Conservation (phyloP, 1,140 invertebrate genomes). For the Drosophila ananassae region DNA sequence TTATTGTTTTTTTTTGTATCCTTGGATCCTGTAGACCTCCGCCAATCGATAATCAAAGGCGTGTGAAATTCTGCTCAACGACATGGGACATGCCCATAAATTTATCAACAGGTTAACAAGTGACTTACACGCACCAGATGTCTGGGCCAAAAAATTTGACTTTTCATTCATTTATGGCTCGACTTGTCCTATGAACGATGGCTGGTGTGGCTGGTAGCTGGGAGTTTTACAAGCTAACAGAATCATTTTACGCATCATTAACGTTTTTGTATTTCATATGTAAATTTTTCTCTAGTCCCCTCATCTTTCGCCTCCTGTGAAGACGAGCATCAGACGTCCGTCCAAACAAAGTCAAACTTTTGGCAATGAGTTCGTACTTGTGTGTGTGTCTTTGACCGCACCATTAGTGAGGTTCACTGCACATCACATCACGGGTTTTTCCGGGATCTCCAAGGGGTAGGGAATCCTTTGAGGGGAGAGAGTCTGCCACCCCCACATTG, state of each 20-base stretch:
- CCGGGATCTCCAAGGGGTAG: background rate
- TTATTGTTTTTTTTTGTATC: conserved; percentile 6
- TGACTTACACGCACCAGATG: conserved; percentile 36
- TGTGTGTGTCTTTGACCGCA: conserved; percentile 64
- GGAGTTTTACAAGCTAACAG: conserved; percentile 80
- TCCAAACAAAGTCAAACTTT: conserved; percentile 75
- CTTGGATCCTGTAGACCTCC: background rate
- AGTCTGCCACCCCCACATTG: conserved; percentile 54
- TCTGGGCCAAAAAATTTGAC: conserved; percentile 12
- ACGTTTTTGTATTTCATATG: conserved; percentile 82
- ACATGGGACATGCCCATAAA: conserved; percentile 51
- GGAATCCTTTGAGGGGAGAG: background rate
- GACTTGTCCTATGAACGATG: conserved; percentile 42
- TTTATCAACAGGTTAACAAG: conserved; percentile 82
- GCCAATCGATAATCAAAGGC: conserved; percentile 65
- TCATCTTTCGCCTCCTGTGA: conserved; percentile 11
- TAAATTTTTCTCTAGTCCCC: conserved; percentile 52
- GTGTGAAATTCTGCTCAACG: conserved; percentile 43
- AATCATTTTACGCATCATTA: conserved; percentile 81
- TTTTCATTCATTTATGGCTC: conserved; percentile 72
- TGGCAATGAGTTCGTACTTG: conserved; percentile 27
- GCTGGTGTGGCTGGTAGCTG: conserved; percentile 17
- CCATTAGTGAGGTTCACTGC: conserved; percentile 78
- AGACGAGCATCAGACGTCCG: conserved; percentile 56
- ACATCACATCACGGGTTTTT: conserved; percentile 38